Evolutionary conservation across 2,888 invertebrate genomes (phyloP), one percentile per base, ranked within the genome.

Genomic region (Synergus japonicus): DNA sequence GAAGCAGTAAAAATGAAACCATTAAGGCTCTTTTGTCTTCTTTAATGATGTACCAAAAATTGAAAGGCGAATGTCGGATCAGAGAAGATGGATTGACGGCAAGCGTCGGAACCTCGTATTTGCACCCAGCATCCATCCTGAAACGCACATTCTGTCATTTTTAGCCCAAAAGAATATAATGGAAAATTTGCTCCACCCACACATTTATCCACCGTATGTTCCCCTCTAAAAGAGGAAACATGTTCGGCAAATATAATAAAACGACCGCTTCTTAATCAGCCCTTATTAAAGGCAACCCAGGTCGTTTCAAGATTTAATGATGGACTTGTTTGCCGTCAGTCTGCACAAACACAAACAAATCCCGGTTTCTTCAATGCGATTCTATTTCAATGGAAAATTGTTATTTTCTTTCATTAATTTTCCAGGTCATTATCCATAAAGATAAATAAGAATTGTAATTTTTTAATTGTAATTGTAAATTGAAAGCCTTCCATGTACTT

Each of bases 161-260:
- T 73, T 49, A 29, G 22, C 37, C 37, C 15, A 37, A 12, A 37
- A 12, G 46, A 37, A 41, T 29, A 49, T 49, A 54, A 73, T 73
- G 54, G 15, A 54, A 73, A 37, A 73, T 73, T 60, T 60, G 10
- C 69, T 46, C 29, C 73, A 29, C 29, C 73, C 29, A 69, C 69
- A 18, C 46, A 69, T 49, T 69, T 54, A 49, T 73, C 37, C n/a
- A 43, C 41, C 37, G 4, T 49, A 22, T 69, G 29, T 54, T 54
- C 49, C 73, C 76, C 7, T 41, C 15, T 12, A 7, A 46, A 12
- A 41, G 29, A 76, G 37, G 84, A 83, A 79, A 86, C 90, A 89
- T 89, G 91, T 90, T 89, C 89, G 82, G 87, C 84, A 91, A 90
- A 90, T 89, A 90, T 88, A 89, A 85, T 91, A 90, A 91, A 91